Conservation (phyloP, 2,888 invertebrate species). For the Tanaodytes sp. region DNA sequence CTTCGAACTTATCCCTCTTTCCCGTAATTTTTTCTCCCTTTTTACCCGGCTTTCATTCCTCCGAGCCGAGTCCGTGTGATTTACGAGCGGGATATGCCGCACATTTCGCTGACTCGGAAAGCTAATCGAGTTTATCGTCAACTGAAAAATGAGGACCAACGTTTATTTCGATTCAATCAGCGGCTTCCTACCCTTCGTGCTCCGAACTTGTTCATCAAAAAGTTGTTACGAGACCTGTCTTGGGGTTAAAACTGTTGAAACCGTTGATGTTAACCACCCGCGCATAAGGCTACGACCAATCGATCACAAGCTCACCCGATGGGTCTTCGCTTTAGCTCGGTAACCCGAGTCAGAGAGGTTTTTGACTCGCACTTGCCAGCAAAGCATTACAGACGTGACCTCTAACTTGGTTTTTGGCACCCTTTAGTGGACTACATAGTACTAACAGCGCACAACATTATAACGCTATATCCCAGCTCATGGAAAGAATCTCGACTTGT, state of each 20-base stretch:
- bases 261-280: neutral
- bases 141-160: conserved; percentile 16
- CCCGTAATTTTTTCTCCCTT: neutral
- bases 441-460: conserved; percentile 6
- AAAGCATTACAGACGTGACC: conserved; percentile 39
- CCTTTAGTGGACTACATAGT: conserved; percentile 10
- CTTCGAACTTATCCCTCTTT: neutral
- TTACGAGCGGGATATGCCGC: conserved; percentile 22
- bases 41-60: neutral
- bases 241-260: no score
- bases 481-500: no score
- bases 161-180: conserved; percentile 13
- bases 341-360: conserved; percentile 15
- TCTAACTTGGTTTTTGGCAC: conserved; percentile 43
- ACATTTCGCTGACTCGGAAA: conserved; percentile 19
- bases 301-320: no score
- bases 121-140: conserved; percentile 9
- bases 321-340: no score
- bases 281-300: conserved; percentile 16
- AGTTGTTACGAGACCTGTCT: no score
- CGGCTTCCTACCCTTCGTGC: neutral
- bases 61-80: conserved; percentile 5
- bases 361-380: conserved; percentile 25
- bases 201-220: conserved; percentile 15
- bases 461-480: no score